A percentile compares a stretch with the other conserved stretches of the same genome.
phyloP scores from a whole-genome alignment of 2,888 invertebrate genomes.

The Lepetodrilus schrolli region DNA sequence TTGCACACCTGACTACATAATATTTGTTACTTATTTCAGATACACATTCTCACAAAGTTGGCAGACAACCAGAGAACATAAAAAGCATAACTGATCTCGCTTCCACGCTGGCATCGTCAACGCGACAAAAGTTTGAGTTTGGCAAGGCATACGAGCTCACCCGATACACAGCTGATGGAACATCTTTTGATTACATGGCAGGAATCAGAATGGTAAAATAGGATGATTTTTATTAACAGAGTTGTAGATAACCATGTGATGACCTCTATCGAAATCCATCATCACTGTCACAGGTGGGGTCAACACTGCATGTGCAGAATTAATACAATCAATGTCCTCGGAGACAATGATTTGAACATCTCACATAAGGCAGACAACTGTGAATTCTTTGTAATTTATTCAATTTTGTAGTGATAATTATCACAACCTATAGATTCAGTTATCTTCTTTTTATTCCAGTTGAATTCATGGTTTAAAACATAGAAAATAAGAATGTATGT shows the following conservation, averaged over 20 bases:
- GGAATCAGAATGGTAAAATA: conserved; percentile 64
- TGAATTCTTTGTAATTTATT: neutral
- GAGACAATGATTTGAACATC: no score
- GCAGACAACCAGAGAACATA: conserved; percentile 60
- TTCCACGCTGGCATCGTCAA: conserved; percentile 53
- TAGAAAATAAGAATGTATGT: no score
- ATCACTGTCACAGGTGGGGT: no score
- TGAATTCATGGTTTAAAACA: no score
- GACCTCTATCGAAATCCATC: no score
- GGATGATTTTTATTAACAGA: neutral
- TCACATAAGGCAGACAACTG: neutral
- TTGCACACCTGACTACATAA: neutral
- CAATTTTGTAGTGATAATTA: no score
- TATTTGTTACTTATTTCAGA: conserved; percentile 56
- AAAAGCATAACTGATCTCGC: conserved; percentile 62
- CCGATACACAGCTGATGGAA: conserved; percentile 72
- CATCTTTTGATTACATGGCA: conserved; percentile 73
- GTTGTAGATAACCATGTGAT: neutral
- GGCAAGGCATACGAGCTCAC: conserved; percentile 64
- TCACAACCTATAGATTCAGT: no score
- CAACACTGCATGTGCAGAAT: no score
- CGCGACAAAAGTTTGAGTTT: conserved; percentile 57
- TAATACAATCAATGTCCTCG: no score
- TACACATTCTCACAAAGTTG: conserved; percentile 55
- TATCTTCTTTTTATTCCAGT: no score